Evolutionary conservation across 2,797 vertebrate species (phyloP).

Genomic region (Phalanger gymnotis): DNA sequence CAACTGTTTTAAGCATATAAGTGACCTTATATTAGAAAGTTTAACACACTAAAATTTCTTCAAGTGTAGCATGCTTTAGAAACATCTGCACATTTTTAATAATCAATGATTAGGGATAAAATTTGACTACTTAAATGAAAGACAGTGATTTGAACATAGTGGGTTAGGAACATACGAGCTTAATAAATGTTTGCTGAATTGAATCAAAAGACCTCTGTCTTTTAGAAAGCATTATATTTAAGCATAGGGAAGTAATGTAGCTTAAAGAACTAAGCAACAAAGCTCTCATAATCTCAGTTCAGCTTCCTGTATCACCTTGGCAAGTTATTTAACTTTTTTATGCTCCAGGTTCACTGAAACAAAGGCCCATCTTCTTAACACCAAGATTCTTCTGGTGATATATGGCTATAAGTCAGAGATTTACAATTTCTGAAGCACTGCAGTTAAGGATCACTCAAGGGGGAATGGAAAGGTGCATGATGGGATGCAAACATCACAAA

Average conservation of each 20-base stretch:
- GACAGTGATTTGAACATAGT: background rate
- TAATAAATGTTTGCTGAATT: background rate
- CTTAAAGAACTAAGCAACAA: background rate
- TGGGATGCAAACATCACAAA: background rate
- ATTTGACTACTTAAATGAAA: slow-evolving; percentile 50
- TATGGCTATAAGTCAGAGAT: background rate
- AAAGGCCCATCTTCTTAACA: background rate
- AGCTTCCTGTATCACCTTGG: background rate
- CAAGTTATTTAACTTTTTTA: background rate
- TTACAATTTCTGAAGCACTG: background rate
- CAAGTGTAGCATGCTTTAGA: slow-evolving; percentile 57
- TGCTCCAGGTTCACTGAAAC: background rate
- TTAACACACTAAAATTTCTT: slow-evolving; percentile 70
- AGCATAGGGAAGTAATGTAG: background rate
- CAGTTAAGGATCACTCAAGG: background rate
- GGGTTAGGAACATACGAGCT: background rate
- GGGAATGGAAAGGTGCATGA: background rate
- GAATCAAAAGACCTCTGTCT: background rate
- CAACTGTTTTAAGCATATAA: slow-evolving; percentile 76
- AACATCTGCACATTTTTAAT: slow-evolving; percentile 53
- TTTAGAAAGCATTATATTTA: background rate
- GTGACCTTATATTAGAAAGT: slow-evolving; percentile 77
- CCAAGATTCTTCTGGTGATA: background rate
- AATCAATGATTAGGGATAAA: slow-evolving; percentile 45
- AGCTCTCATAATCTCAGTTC: background rate